A percentile compares a stretch with the other conserved stretches of the same genome.
These are phyloP conservation scores for Xenus cinereus DNA, from an alignment of 2,113 vertebrate genomes.

Conservation along the genomic window DNA sequence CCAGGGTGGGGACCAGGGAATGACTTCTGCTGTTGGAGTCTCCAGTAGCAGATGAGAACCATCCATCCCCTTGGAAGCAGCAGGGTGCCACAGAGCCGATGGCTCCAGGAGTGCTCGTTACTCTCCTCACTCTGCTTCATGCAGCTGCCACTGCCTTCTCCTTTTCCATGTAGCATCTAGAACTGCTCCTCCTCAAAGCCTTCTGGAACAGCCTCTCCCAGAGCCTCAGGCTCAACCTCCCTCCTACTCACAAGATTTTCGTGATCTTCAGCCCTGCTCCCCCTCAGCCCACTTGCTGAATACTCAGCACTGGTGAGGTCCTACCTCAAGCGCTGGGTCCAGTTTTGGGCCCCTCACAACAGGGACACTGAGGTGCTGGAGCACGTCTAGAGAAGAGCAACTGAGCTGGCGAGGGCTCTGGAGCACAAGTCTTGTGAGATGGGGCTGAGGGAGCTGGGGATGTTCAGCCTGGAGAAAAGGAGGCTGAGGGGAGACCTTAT, in stretches of 20 bases:
- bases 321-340: no score
- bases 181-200: neutral
- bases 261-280: neutral
- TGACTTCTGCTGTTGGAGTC: neutral
- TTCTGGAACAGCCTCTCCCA: neutral
- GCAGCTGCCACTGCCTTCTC: neutral
- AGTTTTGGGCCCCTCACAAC: no score
- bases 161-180: neutral
- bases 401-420: no score
- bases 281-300: neutral
- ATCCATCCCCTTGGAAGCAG: neutral
- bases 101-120: fast-evolving
- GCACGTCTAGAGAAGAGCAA: no score
- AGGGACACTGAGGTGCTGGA: no score
- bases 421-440: no score
- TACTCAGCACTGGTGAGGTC: neutral
- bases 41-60: neutral
- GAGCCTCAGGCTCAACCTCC: neutral
- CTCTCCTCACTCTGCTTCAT: neutral
- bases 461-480: no score
- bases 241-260: neutral
- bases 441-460: no score
- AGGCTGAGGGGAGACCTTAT: no score
- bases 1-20: neutral
- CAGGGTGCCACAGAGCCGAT: fast-evolving